Evolutionary conservation across 2,113 vertebrate species (phyloP), one percentile per base, ranked within the genome.

Genomic region (Entomyzon cyanotis): DNA sequence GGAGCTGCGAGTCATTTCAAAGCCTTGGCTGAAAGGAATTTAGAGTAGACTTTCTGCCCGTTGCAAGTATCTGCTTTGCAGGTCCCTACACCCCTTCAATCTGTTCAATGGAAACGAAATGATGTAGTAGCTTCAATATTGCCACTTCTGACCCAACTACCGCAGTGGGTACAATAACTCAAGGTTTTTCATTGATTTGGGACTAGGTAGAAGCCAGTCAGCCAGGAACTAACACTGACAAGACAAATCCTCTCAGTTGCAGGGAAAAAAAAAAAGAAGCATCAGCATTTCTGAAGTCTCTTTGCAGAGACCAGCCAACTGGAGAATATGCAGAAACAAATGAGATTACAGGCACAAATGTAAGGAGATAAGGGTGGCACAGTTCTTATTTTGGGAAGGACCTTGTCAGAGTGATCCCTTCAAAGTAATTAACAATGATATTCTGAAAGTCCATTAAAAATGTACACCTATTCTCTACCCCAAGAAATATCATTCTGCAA

Each of bases 141-240:
- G 55, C 35, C 1, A 2, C 62, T 95, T 91, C 49, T 80, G 55
- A 91, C 47, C 18, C 74, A 77, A 0, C 30, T 67, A 22, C n/a
- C 0, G 0, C 42, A n/a, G 25, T 19, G 35, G 25, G 35, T 33
- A 41, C 27, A 35, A 3, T 60, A 75, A 89, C n/a, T 60, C 18
- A 3, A 59, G 42, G 50, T 35, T 79, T 46, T 95, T 87, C 60
- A 88, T 46, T 52, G 28, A 93, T 79, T 33, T 53, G 37, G 63
- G 53, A 79, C 62, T 46, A 71, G 24, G 28, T 3, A 67, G 37
- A 52, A 89, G 78, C 53, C 63, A 68, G 35, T 71, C 62, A 75
- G 69, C 12, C 50, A 53, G n/a, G 16, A 83, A 76, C 14, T 44
- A 70, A 70, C 30, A 59, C 28, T 37, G 68, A 89, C 39, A 82